Evolutionary conservation across 2,888 invertebrate species (phyloP).

Genomic region (Stenchaetothrips biformis): DNA sequence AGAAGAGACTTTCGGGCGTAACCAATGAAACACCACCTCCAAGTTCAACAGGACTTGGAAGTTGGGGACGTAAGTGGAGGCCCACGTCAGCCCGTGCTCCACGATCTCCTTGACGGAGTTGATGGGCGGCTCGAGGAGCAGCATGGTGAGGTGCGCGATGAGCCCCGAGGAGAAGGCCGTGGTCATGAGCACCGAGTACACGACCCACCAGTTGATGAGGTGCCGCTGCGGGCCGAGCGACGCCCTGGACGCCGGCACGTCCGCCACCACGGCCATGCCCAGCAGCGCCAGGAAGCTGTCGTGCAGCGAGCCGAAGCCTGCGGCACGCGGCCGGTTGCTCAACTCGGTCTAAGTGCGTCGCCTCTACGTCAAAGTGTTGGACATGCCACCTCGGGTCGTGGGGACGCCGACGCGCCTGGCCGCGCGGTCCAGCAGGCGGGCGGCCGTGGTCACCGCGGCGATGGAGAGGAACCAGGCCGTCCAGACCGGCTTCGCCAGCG

Average conservation of each 20-base stretch:
- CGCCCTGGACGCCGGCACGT: background rate
- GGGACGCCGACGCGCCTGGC: background rate
- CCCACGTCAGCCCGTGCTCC: background rate
- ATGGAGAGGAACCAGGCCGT: background rate
- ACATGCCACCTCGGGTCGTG: background rate
- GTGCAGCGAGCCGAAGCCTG: background rate
- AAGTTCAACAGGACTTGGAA: background rate
- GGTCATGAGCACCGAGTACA: background rate
- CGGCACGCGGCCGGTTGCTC: too few species aligned
- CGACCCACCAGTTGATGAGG: conserved; percentile 7
- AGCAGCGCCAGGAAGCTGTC: background rate
- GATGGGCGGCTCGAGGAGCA: background rate
- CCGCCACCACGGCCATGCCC: background rate
- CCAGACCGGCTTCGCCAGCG: background rate
- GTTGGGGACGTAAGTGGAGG: background rate
- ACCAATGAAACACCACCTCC: background rate
- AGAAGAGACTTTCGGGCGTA: background rate
- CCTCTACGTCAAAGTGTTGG: too few species aligned
- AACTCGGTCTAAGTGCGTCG: too few species aligned
- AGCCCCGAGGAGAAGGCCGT: conserved; percentile 8
- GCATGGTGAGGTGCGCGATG: background rate
- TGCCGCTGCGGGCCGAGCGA: conserved; percentile 1
- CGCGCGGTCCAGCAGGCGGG: background rate
- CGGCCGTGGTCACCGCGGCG: background rate
- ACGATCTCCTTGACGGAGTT: background rate